Evolutionary conservation across 2,797 vertebrate genomes (phyloP).

Genomic region (Hippoglossus hippoglossus): DNA sequence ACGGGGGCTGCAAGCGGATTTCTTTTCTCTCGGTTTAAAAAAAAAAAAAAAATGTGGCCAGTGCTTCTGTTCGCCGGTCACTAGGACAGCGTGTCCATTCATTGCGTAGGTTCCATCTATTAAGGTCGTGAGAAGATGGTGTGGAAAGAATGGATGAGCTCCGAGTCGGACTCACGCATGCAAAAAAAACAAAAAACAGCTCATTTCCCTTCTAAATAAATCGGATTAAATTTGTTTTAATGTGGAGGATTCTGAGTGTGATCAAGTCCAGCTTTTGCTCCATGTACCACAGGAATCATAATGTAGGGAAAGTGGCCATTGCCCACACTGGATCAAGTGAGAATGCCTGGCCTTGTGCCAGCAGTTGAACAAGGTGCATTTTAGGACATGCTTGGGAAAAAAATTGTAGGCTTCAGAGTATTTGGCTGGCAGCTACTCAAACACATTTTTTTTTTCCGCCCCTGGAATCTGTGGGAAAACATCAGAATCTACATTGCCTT

Average conservation of each 20-base stretch:
- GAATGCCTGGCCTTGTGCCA: slow-evolving; percentile 55
- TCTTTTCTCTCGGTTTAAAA: neutral
- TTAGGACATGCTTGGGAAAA: slow-evolving; percentile 64
- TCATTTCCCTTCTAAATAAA: neutral
- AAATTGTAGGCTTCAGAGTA: slow-evolving; percentile 39
- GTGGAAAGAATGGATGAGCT: slow-evolving; percentile 11
- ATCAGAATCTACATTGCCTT: slow-evolving; percentile 8
- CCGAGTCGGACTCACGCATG: neutral
- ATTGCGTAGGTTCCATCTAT: slow-evolving; percentile 59
- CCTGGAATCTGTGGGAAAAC: neutral
- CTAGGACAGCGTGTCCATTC: slow-evolving; percentile 63
- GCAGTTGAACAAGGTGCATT: slow-evolving; percentile 68
- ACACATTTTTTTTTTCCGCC: too few relatives aligned
- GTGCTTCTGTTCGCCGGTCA: slow-evolving; percentile 59
- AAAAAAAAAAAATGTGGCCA: neutral
- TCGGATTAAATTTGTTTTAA: neutral
- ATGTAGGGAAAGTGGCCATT: slow-evolving; percentile 30
- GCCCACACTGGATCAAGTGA: slow-evolving; percentile 25
- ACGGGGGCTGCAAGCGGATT: slow-evolving; percentile 28
- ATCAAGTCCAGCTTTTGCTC: slow-evolving; percentile 3
- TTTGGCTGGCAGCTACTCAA: slow-evolving; percentile 32
- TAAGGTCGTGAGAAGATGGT: slow-evolving; percentile 29
- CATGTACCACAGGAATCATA: slow-evolving; percentile 13
- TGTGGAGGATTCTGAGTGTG: neutral
- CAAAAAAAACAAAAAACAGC: too few relatives aligned